Base-by-base conservation (phyloP, 2,888 invertebrate genomes). In the Nasonovia ribisnigri region DNA sequence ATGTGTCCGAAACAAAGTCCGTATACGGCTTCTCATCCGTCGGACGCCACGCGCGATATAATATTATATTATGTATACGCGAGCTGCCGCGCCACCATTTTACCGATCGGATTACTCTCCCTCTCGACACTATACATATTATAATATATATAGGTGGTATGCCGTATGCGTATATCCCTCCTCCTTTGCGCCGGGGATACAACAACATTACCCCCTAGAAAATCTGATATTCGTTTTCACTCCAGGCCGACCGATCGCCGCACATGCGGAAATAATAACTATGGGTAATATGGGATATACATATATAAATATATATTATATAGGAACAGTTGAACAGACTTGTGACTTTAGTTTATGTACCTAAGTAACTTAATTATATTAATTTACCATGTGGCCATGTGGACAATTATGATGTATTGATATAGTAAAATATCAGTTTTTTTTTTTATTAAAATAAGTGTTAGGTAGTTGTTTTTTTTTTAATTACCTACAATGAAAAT, bases 41-140 rank as follows among this genome's bases (percentile, higher is more conserved):
- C 86, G 43, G 60, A 51, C 46, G 51, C 60, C n/a, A 42, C 8
- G 42, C 57, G 46, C 36, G 29, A 46, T n/a, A 57, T 46, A 60
- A 48, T 77, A 77, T 57, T 36, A 54, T 54, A n/a, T 57, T 36
- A 36, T 51, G n/a, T 16, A 5, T 29, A 26, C 46, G 16, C 93
- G 90, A 8, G 67, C 36, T 20, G 2, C 20, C 77, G 36, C 20
- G 20, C 77, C 77, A 77, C 93, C 93, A 93, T 93, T 93, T 93
- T 93, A 93, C 93, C 93, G 93, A 93, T 93, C 93, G 93, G 48
- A 86, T 93, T 93, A 93, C 93, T 46, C 84, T 42, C 60, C 20
- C 26, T 88, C 86, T 86, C 48, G 57, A 87, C 77, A 87, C 67
- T 42, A 6, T 16, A 67, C 36, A 16, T 36, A 36, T 6, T n/a